Evolutionary conservation across 1,140 invertebrate genomes (phyloP), one percentile per base, ranked within the genome.

Genomic region (Aleiodes sp.): DNA sequence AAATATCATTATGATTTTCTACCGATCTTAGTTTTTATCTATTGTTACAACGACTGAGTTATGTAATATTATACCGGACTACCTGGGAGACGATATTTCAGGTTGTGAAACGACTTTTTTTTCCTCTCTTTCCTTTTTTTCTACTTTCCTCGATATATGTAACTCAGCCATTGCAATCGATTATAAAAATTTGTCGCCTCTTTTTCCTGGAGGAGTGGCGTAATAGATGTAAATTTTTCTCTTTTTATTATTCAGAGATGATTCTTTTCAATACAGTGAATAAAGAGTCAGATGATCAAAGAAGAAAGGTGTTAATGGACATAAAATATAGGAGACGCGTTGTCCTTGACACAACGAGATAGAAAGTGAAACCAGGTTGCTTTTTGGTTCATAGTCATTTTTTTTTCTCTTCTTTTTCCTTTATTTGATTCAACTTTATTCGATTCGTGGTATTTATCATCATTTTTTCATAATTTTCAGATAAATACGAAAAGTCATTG

Each of bases 321-420:
- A 35, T 28, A 12, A 19, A 60, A 60, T 60, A 60, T 31, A 31
- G 57, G 43, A 26, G 57, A 63, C 41, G 68, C 57, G 68, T 69
- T 69, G 60, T 63, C 68, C 68, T 69, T 69, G 68, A 69, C 68
- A 69, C 31, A 39, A 62, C 57, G 41, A 33, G 65, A 68, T 61
- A 68, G 65, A 68, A 68, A 68, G 65, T 68, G 65, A 68, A 68
- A 68, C 21, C 65, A 68, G 65, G 56, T 68, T 59, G 59, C 35
- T 19, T 16, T 60, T 29, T 57, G 35, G 10, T 33, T 60, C 61
- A 68, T 65, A 52, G 43, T 65, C 43, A 31, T 43, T 14, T 52
- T 35, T 52, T 52, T n/a, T n/a, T n/a, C n/a, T n/a, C n/a, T n/a
- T n/a, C n/a, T n/a, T n/a, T n/a, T n/a, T n/a, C n/a, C n/a, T n/a